Conservation (phyloP, 1,140 invertebrate species). For the Drosophila neocordata region DNA sequence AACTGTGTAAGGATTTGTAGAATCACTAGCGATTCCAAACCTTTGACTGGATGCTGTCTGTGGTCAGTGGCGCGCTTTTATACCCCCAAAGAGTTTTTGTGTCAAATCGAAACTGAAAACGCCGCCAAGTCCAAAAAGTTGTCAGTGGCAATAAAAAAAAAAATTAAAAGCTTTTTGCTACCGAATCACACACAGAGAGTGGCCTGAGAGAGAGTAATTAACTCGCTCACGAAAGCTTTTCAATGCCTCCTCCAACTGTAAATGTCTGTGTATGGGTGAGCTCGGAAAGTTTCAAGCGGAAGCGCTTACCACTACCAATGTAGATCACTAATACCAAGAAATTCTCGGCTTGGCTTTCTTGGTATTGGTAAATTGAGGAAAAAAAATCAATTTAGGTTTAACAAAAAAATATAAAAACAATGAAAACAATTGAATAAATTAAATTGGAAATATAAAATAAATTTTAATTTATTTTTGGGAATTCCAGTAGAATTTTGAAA, state of each 20-base stretch:
- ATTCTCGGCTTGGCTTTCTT: neutral
- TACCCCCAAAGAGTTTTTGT: conserved; percentile 84
- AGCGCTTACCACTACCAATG: conserved; percentile 52
- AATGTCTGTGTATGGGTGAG: conserved; percentile 34
- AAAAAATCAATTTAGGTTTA: conserved; percentile 24
- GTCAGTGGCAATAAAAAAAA: conserved; percentile 24
- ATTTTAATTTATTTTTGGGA: conserved; percentile 53
- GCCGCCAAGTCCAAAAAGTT: conserved; percentile 49
- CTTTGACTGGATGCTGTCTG: conserved; percentile 88
- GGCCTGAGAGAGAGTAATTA: neutral
- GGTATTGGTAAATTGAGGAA: conserved; percentile 34
- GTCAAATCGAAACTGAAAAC: conserved; percentile 78
- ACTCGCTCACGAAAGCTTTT: conserved; percentile 52
- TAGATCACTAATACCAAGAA: conserved; percentile 35
- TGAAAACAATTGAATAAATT: conserved; percentile 49
- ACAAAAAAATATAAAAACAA: conserved; percentile 30
- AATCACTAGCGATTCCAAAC: conserved; percentile 82
- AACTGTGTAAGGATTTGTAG: conserved; percentile 78
- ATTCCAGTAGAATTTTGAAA: conserved; percentile 53
- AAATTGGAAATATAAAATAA: conserved; percentile 31
- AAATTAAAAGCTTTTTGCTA: conserved; percentile 57
- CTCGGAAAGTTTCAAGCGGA: conserved; percentile 66
- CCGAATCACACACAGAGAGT: neutral
- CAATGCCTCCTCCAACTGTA: conserved; percentile 30
- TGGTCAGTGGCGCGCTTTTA: conserved; percentile 86